Percentiles rank a stretch among this genome's conserved stretches.
phyloP scores from a whole-genome alignment of 92 coral and sea anemone genomes.

The Porites evermanni region DNA sequence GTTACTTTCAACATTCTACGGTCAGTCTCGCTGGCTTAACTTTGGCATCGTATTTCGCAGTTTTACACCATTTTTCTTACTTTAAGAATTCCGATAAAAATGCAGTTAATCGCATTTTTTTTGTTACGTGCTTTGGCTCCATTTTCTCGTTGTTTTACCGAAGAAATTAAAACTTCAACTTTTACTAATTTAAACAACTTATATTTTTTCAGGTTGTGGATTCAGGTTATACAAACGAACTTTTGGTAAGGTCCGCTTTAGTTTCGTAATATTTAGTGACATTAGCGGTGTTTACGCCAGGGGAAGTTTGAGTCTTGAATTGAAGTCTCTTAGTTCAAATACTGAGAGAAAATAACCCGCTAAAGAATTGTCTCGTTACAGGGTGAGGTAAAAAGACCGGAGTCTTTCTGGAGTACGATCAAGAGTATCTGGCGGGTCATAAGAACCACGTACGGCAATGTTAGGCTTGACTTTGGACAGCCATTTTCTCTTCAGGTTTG shows the following conservation, averaged over 20 bases:
- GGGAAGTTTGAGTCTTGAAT: not conserved
- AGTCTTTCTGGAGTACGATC: conserved; percentile 81
- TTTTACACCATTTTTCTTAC: too few species aligned
- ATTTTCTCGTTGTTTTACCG: too few species aligned
- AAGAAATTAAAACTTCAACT: too few species aligned
- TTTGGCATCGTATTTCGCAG: too few species aligned
- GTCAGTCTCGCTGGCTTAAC: too few species aligned
- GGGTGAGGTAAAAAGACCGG: conserved; percentile 92
- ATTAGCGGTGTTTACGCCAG: not conserved
- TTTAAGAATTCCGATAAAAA: too few species aligned
- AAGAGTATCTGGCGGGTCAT: conserved; percentile 85
- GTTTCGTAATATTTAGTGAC: not conserved
- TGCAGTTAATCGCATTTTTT: too few species aligned
- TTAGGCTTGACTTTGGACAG: conserved; percentile 92
- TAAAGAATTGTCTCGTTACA: conserved; percentile 4
- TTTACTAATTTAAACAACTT: too few species aligned
- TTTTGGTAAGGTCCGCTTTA: conserved; percentile 71
- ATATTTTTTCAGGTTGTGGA: conserved; percentile 70
- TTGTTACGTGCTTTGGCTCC: too few species aligned
- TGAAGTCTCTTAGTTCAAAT: not conserved
- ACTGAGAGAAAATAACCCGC: not conserved
- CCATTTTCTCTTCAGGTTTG: conserved; percentile 93
- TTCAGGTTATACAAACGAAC: conserved; percentile 80
- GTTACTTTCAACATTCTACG: too few species aligned
- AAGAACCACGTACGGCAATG: conserved; percentile 81